Conservation (phyloP, 2,113 vertebrate species). For the Tupaia tana region DNA sequence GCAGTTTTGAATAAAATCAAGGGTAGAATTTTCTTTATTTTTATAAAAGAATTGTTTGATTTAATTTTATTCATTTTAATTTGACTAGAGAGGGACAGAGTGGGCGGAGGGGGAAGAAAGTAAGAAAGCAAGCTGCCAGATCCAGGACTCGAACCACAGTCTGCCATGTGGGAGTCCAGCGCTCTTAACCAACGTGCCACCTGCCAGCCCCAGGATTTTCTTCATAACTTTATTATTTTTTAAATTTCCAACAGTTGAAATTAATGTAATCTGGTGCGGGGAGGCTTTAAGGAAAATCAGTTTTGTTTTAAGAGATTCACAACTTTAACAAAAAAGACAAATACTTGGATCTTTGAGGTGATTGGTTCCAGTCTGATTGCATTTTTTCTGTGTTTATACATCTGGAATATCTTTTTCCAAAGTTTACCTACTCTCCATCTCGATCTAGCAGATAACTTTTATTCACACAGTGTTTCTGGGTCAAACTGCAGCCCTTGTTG, state of each 20-base stretch:
- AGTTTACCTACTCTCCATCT: neutral
- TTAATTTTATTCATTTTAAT: too few relatives aligned
- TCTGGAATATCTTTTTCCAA: neutral
- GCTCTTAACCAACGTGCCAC: too few relatives aligned
- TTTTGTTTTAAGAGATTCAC: conserved; percentile 2
- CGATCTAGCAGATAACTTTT: neutral
- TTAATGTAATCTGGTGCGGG: neutral
- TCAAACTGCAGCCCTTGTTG: neutral
- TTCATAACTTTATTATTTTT: conserved; percentile 1
- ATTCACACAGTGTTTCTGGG: neutral
- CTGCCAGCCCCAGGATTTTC: neutral
- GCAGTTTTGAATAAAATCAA: neutral
- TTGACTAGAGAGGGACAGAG: too few relatives aligned
- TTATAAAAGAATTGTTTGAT: too few relatives aligned
- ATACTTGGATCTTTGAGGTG: neutral
- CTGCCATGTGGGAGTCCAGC: too few relatives aligned
- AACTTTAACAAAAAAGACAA: neutral
- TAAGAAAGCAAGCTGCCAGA: too few relatives aligned
- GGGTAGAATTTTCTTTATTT: too few relatives aligned
- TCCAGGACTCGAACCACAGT: too few relatives aligned
- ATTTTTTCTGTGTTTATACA: neutral
- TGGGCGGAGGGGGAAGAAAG: too few relatives aligned
- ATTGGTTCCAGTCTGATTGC: neutral
- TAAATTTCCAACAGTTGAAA: neutral
- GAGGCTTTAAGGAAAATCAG: neutral